Conservation (phyloP, 2,797 vertebrate genomes). For the Alectoris magna region DNA sequence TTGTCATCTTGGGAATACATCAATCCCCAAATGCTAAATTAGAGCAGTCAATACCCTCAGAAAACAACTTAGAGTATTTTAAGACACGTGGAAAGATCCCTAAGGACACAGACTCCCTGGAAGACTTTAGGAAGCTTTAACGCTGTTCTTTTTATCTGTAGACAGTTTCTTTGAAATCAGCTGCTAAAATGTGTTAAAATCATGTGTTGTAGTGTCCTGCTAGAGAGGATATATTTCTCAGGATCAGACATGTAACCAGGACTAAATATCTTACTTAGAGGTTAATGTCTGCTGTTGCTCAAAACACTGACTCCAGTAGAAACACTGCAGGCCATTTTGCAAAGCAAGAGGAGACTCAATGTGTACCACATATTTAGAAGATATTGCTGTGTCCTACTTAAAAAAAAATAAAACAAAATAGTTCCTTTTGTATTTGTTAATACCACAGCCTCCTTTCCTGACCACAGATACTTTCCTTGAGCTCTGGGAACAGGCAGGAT, state of each 20-base stretch:
- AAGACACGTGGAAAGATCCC: neutral
- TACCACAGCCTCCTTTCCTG: neutral
- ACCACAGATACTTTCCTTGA: neutral
- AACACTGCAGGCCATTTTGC: neutral
- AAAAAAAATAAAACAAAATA: too few relatives aligned
- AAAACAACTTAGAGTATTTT: constrained; percentile 18
- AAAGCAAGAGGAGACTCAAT: neutral
- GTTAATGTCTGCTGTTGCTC: neutral
- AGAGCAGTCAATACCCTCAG: constrained; percentile 5
- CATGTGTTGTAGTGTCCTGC: neutral
- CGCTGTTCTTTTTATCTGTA: neutral
- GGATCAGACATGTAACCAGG: neutral
- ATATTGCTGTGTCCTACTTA: too few relatives aligned
- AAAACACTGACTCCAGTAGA: neutral
- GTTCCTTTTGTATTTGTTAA: neutral
- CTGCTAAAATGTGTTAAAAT: neutral
- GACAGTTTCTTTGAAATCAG: neutral
- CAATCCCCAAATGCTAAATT: neutral
- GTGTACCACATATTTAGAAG: accelerated
- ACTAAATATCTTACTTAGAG: neutral
- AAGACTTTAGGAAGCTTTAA: neutral
- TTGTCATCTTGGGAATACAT: neutral
- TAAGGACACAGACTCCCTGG: neutral
- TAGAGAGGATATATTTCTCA: neutral
- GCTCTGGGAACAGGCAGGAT: neutral